These are phyloP conservation scores for Thymallus thymallus DNA, from an alignment of 2,113 vertebrate genomes.

Conservation along the genomic window DNA sequence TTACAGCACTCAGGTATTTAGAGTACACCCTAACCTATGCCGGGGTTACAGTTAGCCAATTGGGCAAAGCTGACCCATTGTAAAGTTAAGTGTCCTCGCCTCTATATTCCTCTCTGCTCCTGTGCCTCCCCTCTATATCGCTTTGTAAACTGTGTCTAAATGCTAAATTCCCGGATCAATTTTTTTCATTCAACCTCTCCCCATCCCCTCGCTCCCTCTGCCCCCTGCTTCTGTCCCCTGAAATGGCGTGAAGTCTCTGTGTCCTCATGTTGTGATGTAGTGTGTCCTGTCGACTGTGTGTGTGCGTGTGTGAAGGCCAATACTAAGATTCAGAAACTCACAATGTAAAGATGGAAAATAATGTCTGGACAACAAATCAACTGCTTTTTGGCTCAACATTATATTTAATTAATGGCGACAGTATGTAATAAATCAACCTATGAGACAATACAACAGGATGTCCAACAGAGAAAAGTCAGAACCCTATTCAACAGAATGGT, in stretches of 20 bases:
- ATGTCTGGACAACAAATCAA: too few relatives aligned
- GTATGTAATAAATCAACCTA: too few relatives aligned
- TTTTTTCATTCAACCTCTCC: conserved; percentile 76
- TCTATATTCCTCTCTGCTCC: conserved; percentile 44
- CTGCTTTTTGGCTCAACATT: too few relatives aligned
- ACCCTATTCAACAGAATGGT: too few relatives aligned
- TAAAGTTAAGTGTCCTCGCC: conserved; percentile 71
- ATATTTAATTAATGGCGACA: too few relatives aligned
- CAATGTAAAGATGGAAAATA: too few relatives aligned
- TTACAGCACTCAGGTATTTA: neutral
- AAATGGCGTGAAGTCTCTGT: conserved; percentile 59
- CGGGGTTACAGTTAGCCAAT: conserved; percentile 52
- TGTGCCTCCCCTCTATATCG: conserved; percentile 62
- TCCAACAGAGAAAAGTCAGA: too few relatives aligned
- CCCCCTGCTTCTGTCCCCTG: conserved; percentile 57
- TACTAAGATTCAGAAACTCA: too few relatives aligned
- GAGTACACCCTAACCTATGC: conserved; percentile 11
- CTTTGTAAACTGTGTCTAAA: conserved; percentile 83
- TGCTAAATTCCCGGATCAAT: conserved; percentile 79
- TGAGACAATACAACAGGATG: too few relatives aligned
- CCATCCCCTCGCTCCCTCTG: conserved; percentile 46
- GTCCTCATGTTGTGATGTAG: conserved; percentile 62
- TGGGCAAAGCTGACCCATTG: conserved; percentile 68
- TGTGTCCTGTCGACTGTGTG: conserved; percentile 29
- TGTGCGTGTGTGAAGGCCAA: neutral